phyloP scores from a whole-genome alignment of 2,113 vertebrate genomes.

The Holacanthus passer region DNA sequence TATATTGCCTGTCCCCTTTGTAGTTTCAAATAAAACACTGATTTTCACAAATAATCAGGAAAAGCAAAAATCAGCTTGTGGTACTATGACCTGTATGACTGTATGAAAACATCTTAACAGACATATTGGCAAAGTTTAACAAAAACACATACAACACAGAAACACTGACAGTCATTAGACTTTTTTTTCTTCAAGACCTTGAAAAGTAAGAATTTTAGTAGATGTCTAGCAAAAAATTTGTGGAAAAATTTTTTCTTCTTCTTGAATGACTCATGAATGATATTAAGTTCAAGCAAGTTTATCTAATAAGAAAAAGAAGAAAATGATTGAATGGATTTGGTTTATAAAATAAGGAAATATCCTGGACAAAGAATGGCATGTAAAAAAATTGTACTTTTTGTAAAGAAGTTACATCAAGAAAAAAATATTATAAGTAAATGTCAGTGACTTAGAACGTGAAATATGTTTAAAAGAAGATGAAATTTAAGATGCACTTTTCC shows the following conservation, averaged over 20 bases:
- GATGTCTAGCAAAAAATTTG: too few relatives aligned
- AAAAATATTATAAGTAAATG: constrained; percentile 66
- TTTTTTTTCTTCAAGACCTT: background rate
- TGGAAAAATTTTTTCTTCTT: background rate
- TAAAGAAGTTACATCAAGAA: background rate
- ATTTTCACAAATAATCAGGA: constrained; percentile 3
- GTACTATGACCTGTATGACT: background rate
- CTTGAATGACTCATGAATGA: background rate
- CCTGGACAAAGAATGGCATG: background rate
- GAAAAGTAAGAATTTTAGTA: too few relatives aligned
- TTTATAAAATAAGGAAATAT: background rate
- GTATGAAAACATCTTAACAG: too few relatives aligned
- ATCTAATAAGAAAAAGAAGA: background rate
- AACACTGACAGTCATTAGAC: background rate
- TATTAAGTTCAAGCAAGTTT: background rate
- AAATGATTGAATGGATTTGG: background rate
- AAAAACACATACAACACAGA: background rate
- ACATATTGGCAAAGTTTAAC: too few relatives aligned
- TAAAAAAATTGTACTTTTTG: background rate
- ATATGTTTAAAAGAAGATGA: background rate
- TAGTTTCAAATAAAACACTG: background rate
- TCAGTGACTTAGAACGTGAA: background rate
- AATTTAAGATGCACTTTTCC: background rate
- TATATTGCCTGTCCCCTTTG: background rate
- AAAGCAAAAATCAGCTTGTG: background rate